Evolutionary conservation across 2,113 vertebrate genomes (phyloP), one percentile per base, ranked within the genome.

Genomic region (Acinonyx jubatus): DNA sequence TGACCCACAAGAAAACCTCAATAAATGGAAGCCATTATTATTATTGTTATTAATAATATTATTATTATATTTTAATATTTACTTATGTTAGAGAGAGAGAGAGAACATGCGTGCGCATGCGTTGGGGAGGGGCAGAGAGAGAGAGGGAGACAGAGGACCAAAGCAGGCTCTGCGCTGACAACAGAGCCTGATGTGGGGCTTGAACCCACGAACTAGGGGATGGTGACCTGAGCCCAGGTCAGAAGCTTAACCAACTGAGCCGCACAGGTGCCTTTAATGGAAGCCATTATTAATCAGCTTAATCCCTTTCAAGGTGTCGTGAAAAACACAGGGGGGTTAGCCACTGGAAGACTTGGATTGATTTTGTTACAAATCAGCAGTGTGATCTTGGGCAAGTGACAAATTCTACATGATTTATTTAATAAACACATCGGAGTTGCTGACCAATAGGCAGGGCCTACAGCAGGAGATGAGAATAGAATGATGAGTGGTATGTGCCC

Each of bases 291-390:
- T 52, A 55, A 78, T 81, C 61, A 31, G 81, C 45, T 85, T 84
- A 52, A 31, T 16, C 13, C n/a, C 29, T 95, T 79, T 94, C 0
- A 19, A 66, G 48, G 25, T 16, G 31, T 3, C 29, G 29, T 83
- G 84, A 87, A 73, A n/a, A 93, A 85, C 18, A 57, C 1, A 71
- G 38, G 4, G 31, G 41, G 27, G 4, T 74, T 63, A 15, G 36
- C 29, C 57, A 68, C 5, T 33, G 29, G 12, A 23, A 80, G 19
- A 78, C 12, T 55, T n/a, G n/a, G 83, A 63, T 31, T 61, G 87
- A 92, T 94, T 96, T 88, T 88, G 41, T 80, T 27, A 68, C 45
- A 65, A 91, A 94, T 85, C n/a, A 91, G 13, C 45, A 31, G 31
- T 81, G 73, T 41, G 36, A 80, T 63, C 50, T 91, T 95, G 50